Conservation (phyloP, 1,140 invertebrate genomes). For the Microvelia longipes region DNA sequence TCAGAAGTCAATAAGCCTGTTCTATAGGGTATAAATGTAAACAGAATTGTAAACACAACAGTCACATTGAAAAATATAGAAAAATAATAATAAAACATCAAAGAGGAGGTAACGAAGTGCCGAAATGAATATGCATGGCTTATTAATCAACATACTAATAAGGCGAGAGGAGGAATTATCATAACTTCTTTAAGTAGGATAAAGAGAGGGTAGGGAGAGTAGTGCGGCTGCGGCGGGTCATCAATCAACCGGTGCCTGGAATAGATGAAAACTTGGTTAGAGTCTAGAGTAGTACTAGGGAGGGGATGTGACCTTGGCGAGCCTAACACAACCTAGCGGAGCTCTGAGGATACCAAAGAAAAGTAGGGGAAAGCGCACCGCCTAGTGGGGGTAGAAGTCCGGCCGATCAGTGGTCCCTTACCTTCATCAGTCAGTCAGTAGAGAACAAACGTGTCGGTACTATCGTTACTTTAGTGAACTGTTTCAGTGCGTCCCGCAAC, state of each 20-base stretch:
- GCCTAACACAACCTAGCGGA: neutral
- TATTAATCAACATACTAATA: constrained; percentile 3
- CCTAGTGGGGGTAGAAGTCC: neutral
- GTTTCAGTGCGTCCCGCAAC: no score
- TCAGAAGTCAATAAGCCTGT: no score
- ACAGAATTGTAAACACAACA: neutral
- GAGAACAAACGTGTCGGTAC: neutral
- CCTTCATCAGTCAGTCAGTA: neutral
- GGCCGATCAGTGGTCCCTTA: neutral
- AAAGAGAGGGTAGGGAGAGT: neutral
- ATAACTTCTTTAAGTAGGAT: constrained; percentile 1
- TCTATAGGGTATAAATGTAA: no score
- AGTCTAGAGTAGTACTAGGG: neutral
- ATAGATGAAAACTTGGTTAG: constrained; percentile 3
- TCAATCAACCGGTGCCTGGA: neutral
- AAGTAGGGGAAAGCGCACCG: no score
- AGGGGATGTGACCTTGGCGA: neutral
- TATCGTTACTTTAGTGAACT: neutral
- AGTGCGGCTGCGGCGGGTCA: neutral
- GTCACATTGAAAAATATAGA: neutral
- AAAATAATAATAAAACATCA: neutral
- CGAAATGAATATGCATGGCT: constrained; percentile 5
- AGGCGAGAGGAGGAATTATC: neutral
- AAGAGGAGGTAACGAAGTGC: neutral
- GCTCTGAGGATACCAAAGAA: neutral